Evolutionary conservation across 2,888 invertebrate species (phyloP), one percentile per base, ranked within the genome.

Genomic region (Drosophila tanythrix): DNA sequence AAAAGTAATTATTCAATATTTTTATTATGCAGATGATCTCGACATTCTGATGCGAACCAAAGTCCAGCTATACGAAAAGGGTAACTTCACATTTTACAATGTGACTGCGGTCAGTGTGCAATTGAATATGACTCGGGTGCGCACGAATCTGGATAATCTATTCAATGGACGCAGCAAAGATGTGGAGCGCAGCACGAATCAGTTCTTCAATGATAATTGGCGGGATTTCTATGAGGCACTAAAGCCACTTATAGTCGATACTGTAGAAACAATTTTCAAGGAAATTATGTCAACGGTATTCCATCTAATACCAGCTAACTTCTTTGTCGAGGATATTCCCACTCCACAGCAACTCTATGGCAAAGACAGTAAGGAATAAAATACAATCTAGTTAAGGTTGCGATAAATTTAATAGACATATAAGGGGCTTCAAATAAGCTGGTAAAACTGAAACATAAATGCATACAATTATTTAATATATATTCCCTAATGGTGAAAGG

Each of bases 171-270:
- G 81, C 43, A 90, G 84, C 57, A 79, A 81, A 43, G 88, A 89
- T 21, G 76, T 90, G 25, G 96, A 96, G 94, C 95, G 95, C 62
- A 95, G 95, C 80, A 96, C 96, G 4, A 96, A 96, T 88, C 94
- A 94, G 25, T 96, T 96, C 89, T 93, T 96, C 74, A 96, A 96
- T 89, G 95, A 95, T 21, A 96, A 96, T 89, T 96, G 96, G 96
- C 94, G 95, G 27, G 95, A 95, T 63, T 95, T 96, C 0, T 95
- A 95, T 0, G 96, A 96, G 88, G 95, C 96, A 3, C 92, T 96
- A 40, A 94, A 95, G 80, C 96, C 96, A 36, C 95, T 96, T 76
- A 93, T 96, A 75, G 93, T 94, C 2, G 95, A 95, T 90, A 96
- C 96, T 0, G 95, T 96, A 33, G 94, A 95, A 92, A 95, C 95